Evolutionary conservation across 2,113 vertebrate species (phyloP), one percentile per base, ranked within the genome.

Genomic region (Syrmaticus mikado): DNA sequence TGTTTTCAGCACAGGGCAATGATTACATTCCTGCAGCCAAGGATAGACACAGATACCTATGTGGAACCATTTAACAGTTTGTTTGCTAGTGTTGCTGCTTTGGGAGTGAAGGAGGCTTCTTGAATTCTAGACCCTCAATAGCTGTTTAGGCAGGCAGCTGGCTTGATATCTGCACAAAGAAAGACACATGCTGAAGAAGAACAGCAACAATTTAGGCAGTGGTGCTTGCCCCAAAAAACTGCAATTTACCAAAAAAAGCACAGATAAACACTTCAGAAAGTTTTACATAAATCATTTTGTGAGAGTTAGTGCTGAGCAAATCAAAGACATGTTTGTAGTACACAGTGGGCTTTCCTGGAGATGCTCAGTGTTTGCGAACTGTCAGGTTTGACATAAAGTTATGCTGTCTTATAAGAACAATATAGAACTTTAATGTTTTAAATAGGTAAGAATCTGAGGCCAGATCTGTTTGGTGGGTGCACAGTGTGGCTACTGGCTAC

Each of bases 61-160:
- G 68, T 89, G 91, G 76, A 93, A 90, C 46, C 82, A 60, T 27
- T 92, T 89, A 92, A 34, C 13, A 74, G 48, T 62, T 15, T 5
- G 50, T 30, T 55, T 66, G 45, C 48, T 32, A 66, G 67, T 32
- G 55, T n/a, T 64, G 27, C 40, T 77, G 38, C 78, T 81, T 73
- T 40, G 80, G 16, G 0, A 1, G 3, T 52, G 57, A 41, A 27
- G n/a, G 25, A 36, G 34, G 34, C 36, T 64, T 92, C 89, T 93
- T 76, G 85, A 95, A 77, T 84, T 88, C 61, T 0, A 79, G 77
- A 70, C 67, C 82, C 34, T 75, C 71, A 58, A 30, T 57, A 52
- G 21, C n/a, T 66, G 83, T 70, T 70, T 40, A 41, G 15, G 58
- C 25, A 5, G 80, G 64, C 71, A 81, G 55, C 8, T 78, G 79